A percentile compares a stretch with the other conserved stretches of the same genome.
Conservation (phyloP, 2,113 vertebrate genomes). For the Spilogale gracilis region DNA sequence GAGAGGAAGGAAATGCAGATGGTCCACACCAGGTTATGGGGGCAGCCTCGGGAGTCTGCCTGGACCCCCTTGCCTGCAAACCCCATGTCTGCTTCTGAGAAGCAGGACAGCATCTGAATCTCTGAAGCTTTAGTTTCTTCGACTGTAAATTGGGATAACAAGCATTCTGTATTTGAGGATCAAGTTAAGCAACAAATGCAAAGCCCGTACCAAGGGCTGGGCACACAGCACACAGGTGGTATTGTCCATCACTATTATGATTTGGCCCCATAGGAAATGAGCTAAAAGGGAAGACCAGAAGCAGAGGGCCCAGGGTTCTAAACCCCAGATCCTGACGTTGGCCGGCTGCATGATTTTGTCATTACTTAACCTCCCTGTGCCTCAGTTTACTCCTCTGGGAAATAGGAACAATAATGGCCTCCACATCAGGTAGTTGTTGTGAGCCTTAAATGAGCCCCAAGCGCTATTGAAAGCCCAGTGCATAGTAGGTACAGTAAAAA, state of each 20-base stretch:
- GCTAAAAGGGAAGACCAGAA: not conserved
- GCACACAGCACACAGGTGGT: not conserved
- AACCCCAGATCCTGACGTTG: not conserved
- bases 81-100: not conserved
- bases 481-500: not conserved
- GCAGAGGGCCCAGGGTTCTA: not conserved
- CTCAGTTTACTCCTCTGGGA: not conserved
- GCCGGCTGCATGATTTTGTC: not conserved
- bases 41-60: not conserved
- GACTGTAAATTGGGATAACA: not conserved
- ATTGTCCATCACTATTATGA: not conserved
- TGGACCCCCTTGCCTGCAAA: not conserved
- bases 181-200: not conserved
- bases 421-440: not conserved
- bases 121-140: not conserved
- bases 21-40: not conserved
- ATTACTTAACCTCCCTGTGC: not conserved
- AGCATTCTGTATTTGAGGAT: not conserved
- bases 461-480: not conserved
- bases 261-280: not conserved
- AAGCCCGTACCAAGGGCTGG: not conserved
- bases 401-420: not conserved
- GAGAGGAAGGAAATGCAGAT: not conserved
- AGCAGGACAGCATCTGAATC: not conserved
- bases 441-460: not conserved